Base-by-base conservation (phyloP, 2,888 invertebrate genomes). In the Polyommatus icarus region DNA sequence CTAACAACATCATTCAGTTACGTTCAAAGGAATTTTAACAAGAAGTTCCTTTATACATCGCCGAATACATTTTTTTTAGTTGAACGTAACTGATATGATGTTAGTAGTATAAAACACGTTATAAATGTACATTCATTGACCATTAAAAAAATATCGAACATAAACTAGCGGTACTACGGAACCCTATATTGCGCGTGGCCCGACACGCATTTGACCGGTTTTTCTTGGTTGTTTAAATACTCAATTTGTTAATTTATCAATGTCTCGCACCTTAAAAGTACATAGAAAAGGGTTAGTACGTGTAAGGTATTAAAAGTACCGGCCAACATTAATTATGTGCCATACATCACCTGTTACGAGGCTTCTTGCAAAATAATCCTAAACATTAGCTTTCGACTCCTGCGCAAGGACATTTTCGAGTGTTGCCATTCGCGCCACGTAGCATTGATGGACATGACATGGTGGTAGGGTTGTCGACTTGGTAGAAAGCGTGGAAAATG, bases 401-500 rank as follows among this genome's bases (percentile, higher is more conserved):
- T 80, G 84, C 87, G 89, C 91, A 91, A 92, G 91, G 91, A 91
- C 90, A 87, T 87, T 82, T 87, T 85, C 80, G 78, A 87, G 87
- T 90, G 90, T 79, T 78, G 80, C 78, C 82, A 82, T 85, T 20
- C 67, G 8, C 71, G 77, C 77, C 76, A 78, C 79, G 79, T 80
- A 15, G 24, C 18, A 2, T 12, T 7, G 67, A 67, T 67, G 29
- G 67, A 67, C 67, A 67, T 67, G 61, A 61, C 61, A 32, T 32
- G 67, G 29, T 67, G 18, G 0, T 67, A 67, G 67, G 67, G 67
- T 32, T 67, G 67, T 29, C 32, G 24, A 61, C 12, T 54, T 15
- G 15, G 54, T 54, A 54, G 18, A 54, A 54, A 54, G 18, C 18
- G 4, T 54, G 18, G 1, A 12, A 7, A 36, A 46, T 46, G 46